Conservation (phyloP, 2,797 vertebrate genomes). For the Hemitrygon akajei region DNA sequence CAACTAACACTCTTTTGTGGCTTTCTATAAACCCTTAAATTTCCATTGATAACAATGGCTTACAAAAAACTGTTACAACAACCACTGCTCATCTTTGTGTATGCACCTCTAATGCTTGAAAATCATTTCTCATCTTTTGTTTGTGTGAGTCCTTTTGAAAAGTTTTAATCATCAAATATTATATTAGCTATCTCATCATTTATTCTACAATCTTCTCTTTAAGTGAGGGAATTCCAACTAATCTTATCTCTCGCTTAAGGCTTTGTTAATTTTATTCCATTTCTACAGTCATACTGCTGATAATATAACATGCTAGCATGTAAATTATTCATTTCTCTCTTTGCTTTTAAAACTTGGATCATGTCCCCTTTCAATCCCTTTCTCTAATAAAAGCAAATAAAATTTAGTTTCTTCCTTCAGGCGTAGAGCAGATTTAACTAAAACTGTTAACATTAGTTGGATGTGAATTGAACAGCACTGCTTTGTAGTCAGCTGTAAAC, state of each 20-base stretch:
- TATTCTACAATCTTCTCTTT: background rate
- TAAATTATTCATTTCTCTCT: slow-evolving; percentile 25
- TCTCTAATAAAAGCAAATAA: background rate
- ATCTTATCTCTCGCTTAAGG: slow-evolving; percentile 11
- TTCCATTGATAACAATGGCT: background rate
- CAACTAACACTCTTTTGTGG: background rate
- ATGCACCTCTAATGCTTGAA: no score
- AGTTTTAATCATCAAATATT: background rate
- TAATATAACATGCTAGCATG: background rate
- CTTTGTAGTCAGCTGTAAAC: background rate
- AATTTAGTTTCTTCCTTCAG: slow-evolving; percentile 29
- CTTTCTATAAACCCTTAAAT: background rate
- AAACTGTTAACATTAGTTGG: background rate
- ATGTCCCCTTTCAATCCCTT: background rate
- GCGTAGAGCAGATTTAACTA: background rate
- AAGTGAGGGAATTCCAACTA: background rate
- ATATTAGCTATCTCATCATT: background rate
- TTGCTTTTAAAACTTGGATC: slow-evolving; percentile 2
- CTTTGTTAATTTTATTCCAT: slow-evolving; percentile 17
- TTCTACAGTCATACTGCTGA: background rate
- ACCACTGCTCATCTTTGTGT: background rate
- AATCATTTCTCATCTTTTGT: no score
- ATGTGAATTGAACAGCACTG: background rate
- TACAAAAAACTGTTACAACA: background rate
- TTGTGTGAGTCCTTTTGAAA: background rate